Percentiles rank a stretch among this genome's conserved stretches.
These are phyloP conservation scores for Drosophila triauraria DNA, from an alignment of 1,140 invertebrate species.

Conservation along the genomic window DNA sequence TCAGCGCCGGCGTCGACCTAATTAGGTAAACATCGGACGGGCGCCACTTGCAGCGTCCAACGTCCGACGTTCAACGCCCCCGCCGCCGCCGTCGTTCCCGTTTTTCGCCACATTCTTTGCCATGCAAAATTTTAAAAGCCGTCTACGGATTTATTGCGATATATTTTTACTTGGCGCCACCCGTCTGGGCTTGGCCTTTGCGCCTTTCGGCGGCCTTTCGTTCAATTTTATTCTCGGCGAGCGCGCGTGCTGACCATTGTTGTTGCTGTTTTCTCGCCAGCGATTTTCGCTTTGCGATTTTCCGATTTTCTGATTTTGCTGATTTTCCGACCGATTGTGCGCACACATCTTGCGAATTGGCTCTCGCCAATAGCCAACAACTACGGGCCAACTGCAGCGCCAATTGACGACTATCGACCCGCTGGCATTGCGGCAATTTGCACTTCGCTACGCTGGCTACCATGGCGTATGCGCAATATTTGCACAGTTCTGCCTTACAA, in stretches of 20 bases:
- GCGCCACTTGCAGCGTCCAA: constrained; percentile 65
- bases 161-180: constrained; percentile 59
- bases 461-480: constrained; percentile 47
- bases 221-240: constrained; percentile 43
- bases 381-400: constrained; percentile 15
- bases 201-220: constrained; percentile 46
- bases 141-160: constrained; percentile 66
- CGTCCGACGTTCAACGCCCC: constrained; percentile 26
- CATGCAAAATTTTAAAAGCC: constrained; percentile 64
- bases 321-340: constrained; percentile 18
- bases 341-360: constrained; percentile 34
- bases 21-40: constrained; percentile 70
- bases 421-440: constrained; percentile 41
- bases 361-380: constrained; percentile 29
- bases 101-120: constrained; percentile 38
- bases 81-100: constrained; percentile 8
- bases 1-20: constrained; percentile 59
- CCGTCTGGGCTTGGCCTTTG: constrained; percentile 51
- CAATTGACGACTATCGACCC: constrained; percentile 47
- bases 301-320: constrained; percentile 29
- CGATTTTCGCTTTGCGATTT: constrained; percentile 33
- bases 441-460: constrained; percentile 21
- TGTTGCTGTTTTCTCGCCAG: constrained; percentile 21
- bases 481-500: constrained; percentile 23
- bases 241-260: constrained; percentile 31